Evolutionary conservation across 2,888 invertebrate species (phyloP), one percentile per base, ranked within the genome.

Genomic region (Aphidius colemani): DNA sequence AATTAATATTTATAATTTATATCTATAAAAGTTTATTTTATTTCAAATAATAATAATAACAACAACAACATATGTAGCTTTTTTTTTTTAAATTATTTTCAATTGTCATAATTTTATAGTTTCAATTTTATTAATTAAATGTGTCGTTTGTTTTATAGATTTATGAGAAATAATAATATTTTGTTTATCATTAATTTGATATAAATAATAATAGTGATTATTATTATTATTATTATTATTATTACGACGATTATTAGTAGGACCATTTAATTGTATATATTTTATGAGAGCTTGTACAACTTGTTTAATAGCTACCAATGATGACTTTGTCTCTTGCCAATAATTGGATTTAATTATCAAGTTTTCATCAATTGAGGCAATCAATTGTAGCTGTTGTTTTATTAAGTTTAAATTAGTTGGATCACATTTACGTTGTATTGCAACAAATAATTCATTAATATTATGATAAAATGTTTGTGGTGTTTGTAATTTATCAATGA

Each of bases 391-490:
- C 76, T 94, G 91, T 60, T 89, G 87, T 72, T 93, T 87, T 73
- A 96, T 85, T 39, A 88, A 87, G 13, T 92, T 88, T 66, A 96
- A 83, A 78, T 93, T 90, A 46, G 90, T 91, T 0, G 95, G 94
- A 84, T 97, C 96, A 3, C 85, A 85, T 7, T 94, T 95, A 69
- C 96, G 86, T 80, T 96, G 96, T 67, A 96, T 84, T 0, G 95
- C 95, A 69, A 96, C 93, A 53, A 95, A 90, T 70, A 97, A 82
- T 82, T 97, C 97, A 78, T 94, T 94, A 0, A 96, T 94, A 40
- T 94, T 94, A 81, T 92, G 91, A 9, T 92, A 90, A 84, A 97
- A 97, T 1, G 95, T 94, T 78, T 94, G 94, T 0, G 96, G 96
- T 30, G 95, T 95, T 84, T 96, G 96, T 66, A 96, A 84, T 85